Percentiles rank a stretch among this genome's conserved stretches.
Evolutionary conservation across 92 coral and sea anemone genomes (phyloP).

Genomic region (Palythoa caribaeorum): DNA sequence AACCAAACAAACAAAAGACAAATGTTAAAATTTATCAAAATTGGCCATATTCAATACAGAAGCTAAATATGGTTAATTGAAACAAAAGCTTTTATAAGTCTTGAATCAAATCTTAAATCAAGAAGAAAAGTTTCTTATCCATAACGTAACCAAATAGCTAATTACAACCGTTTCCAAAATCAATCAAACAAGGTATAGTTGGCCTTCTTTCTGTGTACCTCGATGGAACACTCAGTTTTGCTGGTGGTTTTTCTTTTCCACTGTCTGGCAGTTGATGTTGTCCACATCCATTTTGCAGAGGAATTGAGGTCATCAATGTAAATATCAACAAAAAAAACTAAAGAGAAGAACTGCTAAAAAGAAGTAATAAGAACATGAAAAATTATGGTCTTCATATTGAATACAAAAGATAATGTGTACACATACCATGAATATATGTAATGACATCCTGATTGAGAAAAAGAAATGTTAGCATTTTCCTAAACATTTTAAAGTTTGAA

Average conservation of each 20-base stretch:
- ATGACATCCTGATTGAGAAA: conserved; percentile 9
- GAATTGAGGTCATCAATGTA: neutral
- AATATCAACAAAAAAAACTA: neutral
- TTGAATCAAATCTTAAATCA: too few species aligned
- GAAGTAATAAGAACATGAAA: neutral
- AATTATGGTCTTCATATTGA: neutral
- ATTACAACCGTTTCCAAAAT: neutral
- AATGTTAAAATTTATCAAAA: neutral
- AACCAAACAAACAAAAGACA: neutral
- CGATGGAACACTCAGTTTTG: conserved; percentile 10
- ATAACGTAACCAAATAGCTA: neutral
- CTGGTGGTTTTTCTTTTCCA: conserved; percentile 16
- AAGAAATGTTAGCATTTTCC: neutral
- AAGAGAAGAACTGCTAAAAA: neutral
- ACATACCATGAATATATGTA: conserved; percentile 7
- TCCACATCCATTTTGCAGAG: neutral
- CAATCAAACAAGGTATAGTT: neutral
- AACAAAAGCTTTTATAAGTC: too few species aligned
- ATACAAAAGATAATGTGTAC: neutral
- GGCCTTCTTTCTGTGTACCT: conserved; percentile 5
- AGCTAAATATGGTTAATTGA: too few species aligned
- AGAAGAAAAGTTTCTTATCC: neutral
- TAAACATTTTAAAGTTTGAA: neutral
- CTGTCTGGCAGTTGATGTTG: conserved; percentile 10
- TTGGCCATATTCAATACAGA: neutral